These are phyloP conservation scores for Drosophila pectinifera DNA, from an alignment of 1,140 invertebrate genomes.

Conservation along the genomic window DNA sequence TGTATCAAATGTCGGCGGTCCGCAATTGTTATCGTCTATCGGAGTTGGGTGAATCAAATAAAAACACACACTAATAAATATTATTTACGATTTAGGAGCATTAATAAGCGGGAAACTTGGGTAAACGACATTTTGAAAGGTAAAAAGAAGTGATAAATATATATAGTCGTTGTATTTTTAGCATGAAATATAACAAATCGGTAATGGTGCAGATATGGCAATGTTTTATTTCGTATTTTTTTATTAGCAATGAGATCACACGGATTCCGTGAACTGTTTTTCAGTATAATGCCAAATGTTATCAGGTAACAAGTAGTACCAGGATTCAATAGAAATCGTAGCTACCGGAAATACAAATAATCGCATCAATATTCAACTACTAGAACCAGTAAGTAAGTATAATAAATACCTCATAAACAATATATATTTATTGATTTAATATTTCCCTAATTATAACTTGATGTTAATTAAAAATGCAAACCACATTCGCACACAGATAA, in stretches of 20 bases:
- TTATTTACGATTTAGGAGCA: not conserved
- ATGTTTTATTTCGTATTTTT: slow-evolving; percentile 24
- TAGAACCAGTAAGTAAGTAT: too few relatives aligned
- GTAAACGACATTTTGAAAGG: not conserved
- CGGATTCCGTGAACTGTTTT: not conserved
- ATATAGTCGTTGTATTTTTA: slow-evolving; percentile 10
- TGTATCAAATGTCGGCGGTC: slow-evolving; percentile 24
- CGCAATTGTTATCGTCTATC: slow-evolving; percentile 26
- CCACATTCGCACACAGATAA: too few relatives aligned
- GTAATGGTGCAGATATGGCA: slow-evolving; percentile 16
- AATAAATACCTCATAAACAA: too few relatives aligned
- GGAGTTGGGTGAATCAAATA: not conserved
- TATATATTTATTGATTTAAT: not conserved
- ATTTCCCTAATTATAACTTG: not conserved
- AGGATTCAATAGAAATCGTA: not conserved
- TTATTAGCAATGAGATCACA: slow-evolving; percentile 34
- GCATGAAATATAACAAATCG: slow-evolving; percentile 30
- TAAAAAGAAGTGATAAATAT: not conserved
- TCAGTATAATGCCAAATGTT: slow-evolving; percentile 9
- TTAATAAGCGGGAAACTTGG: slow-evolving; percentile 10
- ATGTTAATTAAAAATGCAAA: too few relatives aligned
- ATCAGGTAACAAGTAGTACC: not conserved
- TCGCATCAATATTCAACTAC: not conserved
- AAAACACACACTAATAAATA: not conserved
- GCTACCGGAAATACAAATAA: not conserved